Percentiles rank a stretch among this genome's conserved stretches.
Conservation (phyloP, 2,888 invertebrate genomes). For the Drosophila conformis region DNA sequence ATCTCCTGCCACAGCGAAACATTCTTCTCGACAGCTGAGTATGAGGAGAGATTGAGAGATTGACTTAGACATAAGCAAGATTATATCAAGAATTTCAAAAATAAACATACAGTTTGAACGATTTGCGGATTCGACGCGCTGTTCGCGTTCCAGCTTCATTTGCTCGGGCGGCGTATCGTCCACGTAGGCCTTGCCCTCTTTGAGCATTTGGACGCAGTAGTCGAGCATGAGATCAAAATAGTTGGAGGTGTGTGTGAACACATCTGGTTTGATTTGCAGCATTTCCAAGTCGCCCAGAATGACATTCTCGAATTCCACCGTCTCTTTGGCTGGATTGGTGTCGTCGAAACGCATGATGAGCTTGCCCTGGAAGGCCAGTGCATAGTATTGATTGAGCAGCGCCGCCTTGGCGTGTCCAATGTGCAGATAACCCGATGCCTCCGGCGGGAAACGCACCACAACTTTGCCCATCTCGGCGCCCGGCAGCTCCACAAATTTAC, state of each 20-base stretch:
- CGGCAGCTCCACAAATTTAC: constrained; percentile 98
- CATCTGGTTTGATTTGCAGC: constrained; percentile 96
- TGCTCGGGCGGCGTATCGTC: constrained; percentile 97
- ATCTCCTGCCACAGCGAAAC: constrained; percentile 97
- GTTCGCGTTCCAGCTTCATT: constrained; percentile 98
- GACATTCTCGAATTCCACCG: constrained; percentile 98
- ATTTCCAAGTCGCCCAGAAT: constrained; percentile 97
- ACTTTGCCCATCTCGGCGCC: constrained; percentile 99
- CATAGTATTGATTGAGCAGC: constrained; percentile 98
- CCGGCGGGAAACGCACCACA: constrained; percentile 99
- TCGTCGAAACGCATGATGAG: constrained; percentile 99
- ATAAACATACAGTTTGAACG: constrained; percentile 91
- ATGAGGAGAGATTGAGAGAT: background rate
- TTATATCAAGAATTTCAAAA: background rate
- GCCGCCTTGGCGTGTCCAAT: constrained; percentile 99
- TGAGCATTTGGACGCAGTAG: constrained; percentile 94
- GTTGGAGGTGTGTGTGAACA: constrained; percentile 97
- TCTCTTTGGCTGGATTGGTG: constrained; percentile 99
- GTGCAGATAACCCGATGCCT: constrained; percentile 98
- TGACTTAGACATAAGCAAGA: background rate
- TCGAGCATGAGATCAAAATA: constrained; percentile 96
- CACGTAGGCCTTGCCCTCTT: constrained; percentile 96
- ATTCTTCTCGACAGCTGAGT: constrained; percentile 92
- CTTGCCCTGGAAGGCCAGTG: constrained; percentile 95
- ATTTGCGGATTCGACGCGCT: constrained; percentile 93